Evolutionary conservation across 2,113 vertebrate genomes (phyloP).

Genomic region (Lonchura striata): DNA sequence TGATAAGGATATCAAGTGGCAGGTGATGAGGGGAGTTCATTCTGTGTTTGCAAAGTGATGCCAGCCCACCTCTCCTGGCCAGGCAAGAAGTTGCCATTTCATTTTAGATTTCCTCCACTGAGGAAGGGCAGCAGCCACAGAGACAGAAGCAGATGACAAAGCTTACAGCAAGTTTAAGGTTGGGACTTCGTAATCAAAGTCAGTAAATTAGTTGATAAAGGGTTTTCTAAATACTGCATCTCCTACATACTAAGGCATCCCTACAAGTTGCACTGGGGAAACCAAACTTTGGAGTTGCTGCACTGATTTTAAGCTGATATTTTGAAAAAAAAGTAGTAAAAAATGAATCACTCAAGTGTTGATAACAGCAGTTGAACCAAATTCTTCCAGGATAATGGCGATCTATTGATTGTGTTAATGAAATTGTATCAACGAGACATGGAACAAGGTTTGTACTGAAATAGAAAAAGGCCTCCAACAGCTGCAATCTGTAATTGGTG

Average conservation of each 20-base stretch:
- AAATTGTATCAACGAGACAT: not conserved
- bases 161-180: not conserved
- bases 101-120: not conserved
- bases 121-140: not conserved
- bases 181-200: not conserved
- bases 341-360: not conserved
- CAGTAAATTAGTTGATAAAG: not conserved
- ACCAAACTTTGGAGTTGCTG: not conserved
- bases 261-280: not conserved
- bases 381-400: not conserved
- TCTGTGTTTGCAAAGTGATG: conserved; percentile 46
- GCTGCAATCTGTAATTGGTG: not conserved
- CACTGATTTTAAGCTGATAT: not conserved
- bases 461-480: not conserved
- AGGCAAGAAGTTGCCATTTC: not conserved
- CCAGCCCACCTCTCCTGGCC: not conserved
- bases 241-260: not conserved
- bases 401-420: not conserved
- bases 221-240: not conserved
- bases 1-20: conserved; percentile 48
- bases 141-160: not conserved
- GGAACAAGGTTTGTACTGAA: not conserved
- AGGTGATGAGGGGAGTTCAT: conserved; percentile 52
- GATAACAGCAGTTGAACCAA: not conserved
- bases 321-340: not conserved